These are phyloP conservation scores for Pseudanteris insignis DNA, from an alignment of 2,888 invertebrate species.

Conservation along the genomic window DNA sequence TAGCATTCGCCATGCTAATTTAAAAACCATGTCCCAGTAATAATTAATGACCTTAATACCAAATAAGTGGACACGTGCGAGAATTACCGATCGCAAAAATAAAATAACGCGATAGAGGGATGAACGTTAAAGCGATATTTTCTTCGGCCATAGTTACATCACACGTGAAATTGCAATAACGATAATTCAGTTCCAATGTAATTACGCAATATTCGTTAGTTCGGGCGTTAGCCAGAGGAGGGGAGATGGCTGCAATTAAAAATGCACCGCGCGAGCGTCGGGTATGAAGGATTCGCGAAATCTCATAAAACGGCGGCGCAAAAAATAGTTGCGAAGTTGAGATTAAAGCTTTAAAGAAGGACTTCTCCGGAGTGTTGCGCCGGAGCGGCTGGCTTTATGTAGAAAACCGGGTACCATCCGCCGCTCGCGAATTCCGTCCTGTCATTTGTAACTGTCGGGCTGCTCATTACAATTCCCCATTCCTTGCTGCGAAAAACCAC, in stretches of 20 bases:
- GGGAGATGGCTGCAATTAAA: constrained; percentile 28
- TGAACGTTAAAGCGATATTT: constrained; percentile 14
- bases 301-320: constrained; percentile 26
- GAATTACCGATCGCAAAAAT: too few species aligned
- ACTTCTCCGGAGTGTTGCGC: constrained; percentile 50
- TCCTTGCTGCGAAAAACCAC: constrained; percentile 57
- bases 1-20: too few species aligned
- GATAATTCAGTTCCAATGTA: constrained; percentile 25
- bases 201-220: constrained; percentile 18
- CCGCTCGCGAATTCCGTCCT: constrained; percentile 67
- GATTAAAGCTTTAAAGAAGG: constrained; percentile 46
- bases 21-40: too few species aligned
- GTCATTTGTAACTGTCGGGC: constrained; percentile 67
- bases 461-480: constrained; percentile 68
- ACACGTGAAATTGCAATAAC: constrained; percentile 17
- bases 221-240: too few species aligned
- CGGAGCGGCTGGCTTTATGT: constrained; percentile 61
- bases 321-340: constrained; percentile 47
- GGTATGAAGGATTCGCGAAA: constrained; percentile 34
- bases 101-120: too few species aligned
- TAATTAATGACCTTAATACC: too few species aligned
- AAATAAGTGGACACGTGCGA: too few species aligned
- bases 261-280: constrained; percentile 19
- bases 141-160: constrained; percentile 14
- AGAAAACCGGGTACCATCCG: constrained; percentile 63